Base-by-base conservation (phyloP, 1,140 invertebrate genomes). In the Aphelinus certus region DNA sequence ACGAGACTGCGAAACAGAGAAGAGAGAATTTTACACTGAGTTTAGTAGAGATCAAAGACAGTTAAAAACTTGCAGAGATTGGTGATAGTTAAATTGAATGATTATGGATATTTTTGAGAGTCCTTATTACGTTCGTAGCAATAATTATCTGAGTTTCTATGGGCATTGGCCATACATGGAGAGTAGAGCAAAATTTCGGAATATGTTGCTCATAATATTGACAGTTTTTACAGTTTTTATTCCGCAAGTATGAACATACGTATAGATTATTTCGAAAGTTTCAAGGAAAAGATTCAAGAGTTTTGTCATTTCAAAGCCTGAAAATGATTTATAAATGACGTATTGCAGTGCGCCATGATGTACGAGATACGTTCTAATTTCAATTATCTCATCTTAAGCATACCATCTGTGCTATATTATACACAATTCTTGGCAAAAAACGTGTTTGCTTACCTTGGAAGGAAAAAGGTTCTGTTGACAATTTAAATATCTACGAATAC, bases 341-440 rank as follows among this genome's bases (percentile, higher is more conserved):
- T 3, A 2, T 61, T 70, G 60, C 7, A 70, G 68, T 49, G 7
- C 1, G 26, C 6, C n/a, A 70, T 61, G 51, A 45, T 70, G 7
- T 49, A n/a, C 48, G n/a, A 70, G 26, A 51, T 61, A 10, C 10
- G 47, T 10, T 9, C 53, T 26, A 4, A 55, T 49, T 63, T 63
- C 43, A 6, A 63, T 7, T 9, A 53, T 1, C 45, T 63, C 7
- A 43, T 63, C 2, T 3, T 53, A 6, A 10, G 49, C 7, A n/a
- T 55, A 3, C 60, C 58, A 47, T 45, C 42, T 2, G 1, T 46
- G 7, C 26, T 62, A 0, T 62, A 46, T 26, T 63, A 62, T 47
- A 5, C 2, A 46, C 49, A 71, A 46, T 63, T 71, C 46, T 47
- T 62, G 6, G 26, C 42, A 26, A 62, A 71, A 71, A 62, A 47